Conservation (phyloP, 1,140 invertebrate genomes). For the Hyposmocoma kahamanoa region DNA sequence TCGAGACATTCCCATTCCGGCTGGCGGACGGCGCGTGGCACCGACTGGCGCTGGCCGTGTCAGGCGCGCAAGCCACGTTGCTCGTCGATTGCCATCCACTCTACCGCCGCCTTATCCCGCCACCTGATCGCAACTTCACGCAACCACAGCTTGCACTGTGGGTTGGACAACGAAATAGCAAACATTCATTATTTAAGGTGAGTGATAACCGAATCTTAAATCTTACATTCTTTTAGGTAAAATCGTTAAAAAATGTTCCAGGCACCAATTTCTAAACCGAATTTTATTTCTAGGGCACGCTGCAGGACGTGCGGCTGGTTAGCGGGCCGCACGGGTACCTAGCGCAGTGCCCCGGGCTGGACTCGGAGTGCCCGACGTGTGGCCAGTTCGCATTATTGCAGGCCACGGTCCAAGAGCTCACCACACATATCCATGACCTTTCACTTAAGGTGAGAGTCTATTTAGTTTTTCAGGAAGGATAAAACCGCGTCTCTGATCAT, state of each 20-base stretch:
- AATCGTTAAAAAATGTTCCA: too few relatives aligned
- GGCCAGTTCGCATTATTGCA: constrained; percentile 89
- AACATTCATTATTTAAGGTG: constrained; percentile 92
- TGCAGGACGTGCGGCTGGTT: constrained; percentile 91
- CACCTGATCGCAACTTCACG: constrained; percentile 84
- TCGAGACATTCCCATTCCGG: constrained; percentile 90
- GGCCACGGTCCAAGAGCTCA: constrained; percentile 80
- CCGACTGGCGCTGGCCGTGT: constrained; percentile 86
- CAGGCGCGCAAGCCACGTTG: constrained; percentile 86
- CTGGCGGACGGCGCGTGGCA: constrained; percentile 92
- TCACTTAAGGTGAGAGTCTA: constrained; percentile 77
- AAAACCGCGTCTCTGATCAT: too few relatives aligned
- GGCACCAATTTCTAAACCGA: too few relatives aligned
- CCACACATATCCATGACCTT: constrained; percentile 79
- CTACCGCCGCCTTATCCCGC: constrained; percentile 79
- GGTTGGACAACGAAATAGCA: constrained; percentile 89
- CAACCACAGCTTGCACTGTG: constrained; percentile 83
- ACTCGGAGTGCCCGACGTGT: constrained; percentile 91
- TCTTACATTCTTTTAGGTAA: neutral
- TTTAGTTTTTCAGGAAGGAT: too few relatives aligned
- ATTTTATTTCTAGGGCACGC: constrained; percentile 79
- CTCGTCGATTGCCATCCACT: constrained; percentile 90
- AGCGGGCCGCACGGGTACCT: constrained; percentile 89
- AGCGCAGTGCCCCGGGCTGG: constrained; percentile 88
- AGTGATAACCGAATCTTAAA: constrained; percentile 2